A percentile compares a stretch with the other conserved stretches of the same genome.
phyloP scores from a whole-genome alignment of 1,140 invertebrate genomes.

The Hylaeus volcanicus region DNA sequence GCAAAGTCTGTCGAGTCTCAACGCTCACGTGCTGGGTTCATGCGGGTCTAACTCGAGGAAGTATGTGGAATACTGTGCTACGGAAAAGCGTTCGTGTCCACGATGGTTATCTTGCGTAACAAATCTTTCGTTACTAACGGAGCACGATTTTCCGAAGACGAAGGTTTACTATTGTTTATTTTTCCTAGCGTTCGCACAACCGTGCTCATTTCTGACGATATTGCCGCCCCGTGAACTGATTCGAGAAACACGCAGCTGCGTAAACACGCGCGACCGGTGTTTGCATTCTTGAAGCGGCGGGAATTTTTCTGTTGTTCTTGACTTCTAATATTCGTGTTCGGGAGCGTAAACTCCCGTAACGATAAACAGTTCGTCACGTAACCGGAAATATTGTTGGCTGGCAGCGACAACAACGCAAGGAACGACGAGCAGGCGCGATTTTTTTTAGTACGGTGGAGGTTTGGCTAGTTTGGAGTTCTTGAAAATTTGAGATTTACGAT shows the following conservation, averaged over 20 bases:
- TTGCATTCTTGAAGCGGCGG: not conserved
- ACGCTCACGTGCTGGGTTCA: too few species aligned
- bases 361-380: constrained; percentile 19
- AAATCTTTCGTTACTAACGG: not conserved
- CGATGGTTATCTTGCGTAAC: too few species aligned
- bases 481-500: too few species aligned
- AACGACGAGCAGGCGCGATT: not conserved
- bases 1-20: too few species aligned
- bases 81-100: too few species aligned
- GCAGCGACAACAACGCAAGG: not conserved
- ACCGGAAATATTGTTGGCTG: constrained; percentile 2
- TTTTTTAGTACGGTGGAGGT: not conserved
- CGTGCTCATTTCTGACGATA: not conserved
- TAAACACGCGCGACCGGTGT: not conserved
- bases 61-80: too few species aligned
- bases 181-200: not conserved
- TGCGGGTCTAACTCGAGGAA: too few species aligned
- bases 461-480: too few species aligned
- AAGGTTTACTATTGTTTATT: not conserved
- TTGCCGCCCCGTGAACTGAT: not conserved
- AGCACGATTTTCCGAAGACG: not conserved
- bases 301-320: constrained; percentile 8
- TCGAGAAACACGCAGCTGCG: not conserved
- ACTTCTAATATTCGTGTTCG: not conserved
- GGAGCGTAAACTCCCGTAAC: not conserved